Conservation (phyloP, 1,140 invertebrate genomes). For the Aphaenogaster floridana region DNA sequence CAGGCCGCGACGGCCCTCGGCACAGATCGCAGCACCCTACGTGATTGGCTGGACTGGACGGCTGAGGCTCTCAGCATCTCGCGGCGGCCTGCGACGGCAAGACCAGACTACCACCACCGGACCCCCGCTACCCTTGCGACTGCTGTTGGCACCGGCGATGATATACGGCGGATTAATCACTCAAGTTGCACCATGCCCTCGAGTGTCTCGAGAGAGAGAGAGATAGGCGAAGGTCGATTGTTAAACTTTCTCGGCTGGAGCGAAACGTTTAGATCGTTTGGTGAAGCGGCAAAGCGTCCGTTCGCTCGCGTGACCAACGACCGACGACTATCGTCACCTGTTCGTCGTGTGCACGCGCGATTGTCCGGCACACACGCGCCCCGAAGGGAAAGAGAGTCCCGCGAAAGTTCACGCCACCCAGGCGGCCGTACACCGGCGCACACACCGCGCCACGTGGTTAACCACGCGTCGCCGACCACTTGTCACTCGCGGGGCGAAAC, state of each 20-base stretch:
- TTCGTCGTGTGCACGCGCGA: background rate
- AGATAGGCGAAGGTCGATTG: constrained; percentile 3
- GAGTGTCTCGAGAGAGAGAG: constrained; percentile 25
- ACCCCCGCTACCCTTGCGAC: background rate
- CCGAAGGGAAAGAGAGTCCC: constrained; percentile 23
- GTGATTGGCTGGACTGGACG: constrained; percentile 71
- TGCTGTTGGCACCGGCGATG: constrained; percentile 44
- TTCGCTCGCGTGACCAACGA: background rate
- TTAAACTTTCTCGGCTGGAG: background rate
- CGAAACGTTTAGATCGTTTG: background rate
- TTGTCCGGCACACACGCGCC: background rate
- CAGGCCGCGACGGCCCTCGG: constrained; percentile 82
- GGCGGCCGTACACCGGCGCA: constrained; percentile 2
- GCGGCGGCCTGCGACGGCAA: constrained; percentile 72
- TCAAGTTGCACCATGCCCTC: constrained; percentile 35
- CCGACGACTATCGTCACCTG: background rate
- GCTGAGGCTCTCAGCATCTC: constrained; percentile 84
- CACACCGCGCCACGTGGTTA: constrained; percentile 74
- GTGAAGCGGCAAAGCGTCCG: background rate
- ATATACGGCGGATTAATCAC: constrained; percentile 35
- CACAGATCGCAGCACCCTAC: constrained; percentile 73
- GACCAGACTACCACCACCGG: constrained; percentile 53
- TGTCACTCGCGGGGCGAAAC: constrained; percentile 71
- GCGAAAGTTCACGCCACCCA: constrained; percentile 35
- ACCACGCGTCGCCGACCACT: constrained; percentile 72